Evolutionary conservation across 2,113 vertebrate species (phyloP).

Genomic region (Apteryx mantelli): DNA sequence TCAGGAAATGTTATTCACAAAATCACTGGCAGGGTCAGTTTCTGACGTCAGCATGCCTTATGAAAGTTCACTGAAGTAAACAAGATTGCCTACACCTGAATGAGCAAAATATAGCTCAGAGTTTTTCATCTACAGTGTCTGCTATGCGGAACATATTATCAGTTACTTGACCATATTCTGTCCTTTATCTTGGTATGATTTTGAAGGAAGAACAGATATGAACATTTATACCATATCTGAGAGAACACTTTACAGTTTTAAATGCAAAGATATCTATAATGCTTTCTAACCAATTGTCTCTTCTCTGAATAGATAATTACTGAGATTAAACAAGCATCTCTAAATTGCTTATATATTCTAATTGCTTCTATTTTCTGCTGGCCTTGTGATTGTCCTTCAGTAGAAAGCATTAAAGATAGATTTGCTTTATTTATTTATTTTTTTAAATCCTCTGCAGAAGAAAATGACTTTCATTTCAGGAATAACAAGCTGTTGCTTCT

Average conservation of each 20-base stretch:
- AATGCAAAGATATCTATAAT: slow-evolving; percentile 35
- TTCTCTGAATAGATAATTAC: slow-evolving; percentile 52
- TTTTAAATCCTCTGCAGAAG: neutral
- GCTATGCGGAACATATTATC: neutral
- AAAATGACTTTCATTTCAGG: neutral
- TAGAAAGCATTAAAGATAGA: slow-evolving; percentile 37
- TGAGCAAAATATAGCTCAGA: neutral
- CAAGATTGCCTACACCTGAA: neutral
- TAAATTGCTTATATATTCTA: slow-evolving; percentile 47
- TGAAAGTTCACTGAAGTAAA: neutral
- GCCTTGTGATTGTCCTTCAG: slow-evolving; percentile 12
- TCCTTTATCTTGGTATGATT: neutral
- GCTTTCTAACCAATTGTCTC: neutral
- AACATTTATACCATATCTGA: neutral
- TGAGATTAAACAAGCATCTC: slow-evolving; percentile 20
- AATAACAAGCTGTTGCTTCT: neutral
- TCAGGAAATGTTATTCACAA: neutral
- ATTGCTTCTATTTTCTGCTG: slow-evolving; percentile 50
- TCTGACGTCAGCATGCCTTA: neutral
- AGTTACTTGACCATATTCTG: neutral
- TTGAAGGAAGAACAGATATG: neutral
- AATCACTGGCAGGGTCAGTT: neutral
- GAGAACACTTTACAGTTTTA: slow-evolving; percentile 22
- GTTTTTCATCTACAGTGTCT: neutral
- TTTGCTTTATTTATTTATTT: neutral